Conservation (phyloP, 2,797 vertebrate genomes). For the Agapornis canus region DNA sequence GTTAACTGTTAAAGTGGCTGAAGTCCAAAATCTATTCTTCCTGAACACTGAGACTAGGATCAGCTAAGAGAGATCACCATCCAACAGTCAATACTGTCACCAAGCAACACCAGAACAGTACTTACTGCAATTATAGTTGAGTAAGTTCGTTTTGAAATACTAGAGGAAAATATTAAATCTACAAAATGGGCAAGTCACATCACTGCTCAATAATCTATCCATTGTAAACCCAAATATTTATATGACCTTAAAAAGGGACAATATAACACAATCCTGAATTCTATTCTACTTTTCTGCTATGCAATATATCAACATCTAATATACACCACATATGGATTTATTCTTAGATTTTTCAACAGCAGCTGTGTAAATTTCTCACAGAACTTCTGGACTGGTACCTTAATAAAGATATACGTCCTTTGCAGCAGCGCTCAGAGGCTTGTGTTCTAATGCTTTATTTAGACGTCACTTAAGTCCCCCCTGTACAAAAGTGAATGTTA, state of each 20-base stretch:
- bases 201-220: not conserved
- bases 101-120: not conserved
- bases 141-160: not conserved
- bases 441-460: not conserved
- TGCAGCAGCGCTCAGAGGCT: not conserved
- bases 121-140: not conserved
- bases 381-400: not conserved
- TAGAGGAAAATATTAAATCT: not conserved
- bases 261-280: not conserved
- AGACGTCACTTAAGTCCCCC: not conserved
- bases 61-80: not conserved
- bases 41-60: not conserved
- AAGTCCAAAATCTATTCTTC: not conserved
- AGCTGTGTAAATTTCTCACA: not conserved
- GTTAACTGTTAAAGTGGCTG: not conserved
- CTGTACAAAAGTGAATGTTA: not conserved
- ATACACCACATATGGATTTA: not conserved
- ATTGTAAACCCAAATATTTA: not conserved
- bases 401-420: not conserved
- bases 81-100: not conserved
- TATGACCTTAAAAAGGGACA: not conserved
- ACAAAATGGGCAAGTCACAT: not conserved
- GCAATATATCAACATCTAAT: not conserved
- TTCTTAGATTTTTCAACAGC: not conserved
- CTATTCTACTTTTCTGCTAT: not conserved